Percentiles rank a stretch among this genome's conserved stretches.
These are phyloP conservation scores for Apostichopus leukothele DNA, from an alignment of 53 echinoderm and acorn worm genomes.

Conservation along the genomic window DNA sequence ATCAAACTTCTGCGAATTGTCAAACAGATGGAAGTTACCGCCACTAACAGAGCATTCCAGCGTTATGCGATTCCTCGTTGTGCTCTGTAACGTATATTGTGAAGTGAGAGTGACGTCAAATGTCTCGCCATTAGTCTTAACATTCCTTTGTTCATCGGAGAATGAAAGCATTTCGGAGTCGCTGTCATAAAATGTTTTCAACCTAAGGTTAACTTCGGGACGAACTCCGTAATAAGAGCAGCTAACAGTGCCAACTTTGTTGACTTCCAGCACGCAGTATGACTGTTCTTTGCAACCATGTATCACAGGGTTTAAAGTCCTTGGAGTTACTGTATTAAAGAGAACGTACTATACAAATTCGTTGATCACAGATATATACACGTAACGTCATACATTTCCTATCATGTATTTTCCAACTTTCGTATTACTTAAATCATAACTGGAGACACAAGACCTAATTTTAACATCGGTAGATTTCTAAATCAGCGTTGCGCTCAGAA, in stretches of 20 bases:
- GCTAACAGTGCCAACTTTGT: background rate
- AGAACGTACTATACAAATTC: too few relatives aligned
- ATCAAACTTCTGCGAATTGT: background rate
- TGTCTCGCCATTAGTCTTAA: background rate
- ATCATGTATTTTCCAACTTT: too few relatives aligned
- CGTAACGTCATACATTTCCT: too few relatives aligned
- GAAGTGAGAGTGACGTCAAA: conserved; percentile 11
- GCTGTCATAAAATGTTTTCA: background rate
- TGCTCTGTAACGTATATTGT: background rate
- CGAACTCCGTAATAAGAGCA: background rate
- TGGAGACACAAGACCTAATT: too few relatives aligned
- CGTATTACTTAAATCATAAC: too few relatives aligned
- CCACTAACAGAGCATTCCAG: background rate
- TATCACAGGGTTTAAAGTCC: background rate
- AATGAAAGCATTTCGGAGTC: background rate
- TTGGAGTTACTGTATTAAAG: background rate
- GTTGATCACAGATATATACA: too few relatives aligned
- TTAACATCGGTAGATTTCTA: too few relatives aligned
- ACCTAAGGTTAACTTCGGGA: background rate
- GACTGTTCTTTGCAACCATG: background rate
- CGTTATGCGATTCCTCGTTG: background rate
- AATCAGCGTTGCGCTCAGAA: too few relatives aligned
- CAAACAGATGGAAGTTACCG: background rate
- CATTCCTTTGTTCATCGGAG: background rate
- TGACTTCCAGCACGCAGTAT: background rate